phyloP scores from a whole-genome alignment of 2,113 vertebrate species.

The Anoplopoma fimbria region DNA sequence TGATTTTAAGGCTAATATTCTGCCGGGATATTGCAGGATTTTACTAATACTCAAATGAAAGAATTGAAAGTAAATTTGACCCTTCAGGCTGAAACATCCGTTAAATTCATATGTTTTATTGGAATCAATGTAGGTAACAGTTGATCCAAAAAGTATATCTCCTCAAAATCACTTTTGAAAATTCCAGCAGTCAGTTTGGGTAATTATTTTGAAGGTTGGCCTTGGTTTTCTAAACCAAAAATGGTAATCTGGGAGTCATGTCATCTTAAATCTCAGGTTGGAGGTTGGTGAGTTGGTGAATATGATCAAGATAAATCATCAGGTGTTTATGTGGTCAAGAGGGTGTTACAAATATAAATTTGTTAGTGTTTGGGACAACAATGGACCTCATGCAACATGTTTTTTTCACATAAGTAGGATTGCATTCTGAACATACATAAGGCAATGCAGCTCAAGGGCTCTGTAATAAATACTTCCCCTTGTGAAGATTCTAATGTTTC shows the following conservation, averaged over 20 bases:
- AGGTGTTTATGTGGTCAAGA: background rate
- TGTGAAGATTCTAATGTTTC: background rate
- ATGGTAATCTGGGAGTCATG: background rate
- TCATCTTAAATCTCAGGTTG: background rate
- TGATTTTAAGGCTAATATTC: too few relatives aligned
- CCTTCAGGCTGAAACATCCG: background rate
- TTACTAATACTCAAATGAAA: too few relatives aligned
- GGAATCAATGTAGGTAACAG: background rate
- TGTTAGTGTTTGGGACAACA: background rate
- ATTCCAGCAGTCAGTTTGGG: background rate
- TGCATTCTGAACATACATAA: background rate
- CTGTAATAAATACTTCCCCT: background rate
- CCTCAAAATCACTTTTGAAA: background rate
- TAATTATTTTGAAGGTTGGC: background rate
- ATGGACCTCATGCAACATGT: too few relatives aligned
- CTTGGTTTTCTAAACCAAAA: background rate
- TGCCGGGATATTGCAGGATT: too few relatives aligned
- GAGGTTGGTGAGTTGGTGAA: background rate
- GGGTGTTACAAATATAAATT: too few relatives aligned
- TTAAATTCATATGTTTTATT: too few relatives aligned
- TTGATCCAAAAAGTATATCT: background rate
- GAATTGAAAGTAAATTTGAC: background rate
- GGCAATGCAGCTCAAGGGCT: background rate
- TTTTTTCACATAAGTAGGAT: background rate
- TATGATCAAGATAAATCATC: too few relatives aligned